phyloP scores from a whole-genome alignment of 2,797 vertebrate species.

The Clarias platycephalus region DNA sequence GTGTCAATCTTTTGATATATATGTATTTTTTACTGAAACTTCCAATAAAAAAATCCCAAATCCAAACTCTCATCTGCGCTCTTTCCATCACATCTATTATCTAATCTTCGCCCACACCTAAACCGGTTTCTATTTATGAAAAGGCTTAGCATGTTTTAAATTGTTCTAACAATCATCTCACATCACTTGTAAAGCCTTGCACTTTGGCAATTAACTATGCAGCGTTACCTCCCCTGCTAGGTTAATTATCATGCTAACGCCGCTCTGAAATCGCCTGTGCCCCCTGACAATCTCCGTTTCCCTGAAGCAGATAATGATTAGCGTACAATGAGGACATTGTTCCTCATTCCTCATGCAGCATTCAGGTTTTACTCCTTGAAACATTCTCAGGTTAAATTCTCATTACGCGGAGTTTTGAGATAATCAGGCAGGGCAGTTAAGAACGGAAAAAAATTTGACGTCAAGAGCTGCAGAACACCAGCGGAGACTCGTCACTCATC shows the following conservation, averaged over 20 bases:
- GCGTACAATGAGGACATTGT: background rate
- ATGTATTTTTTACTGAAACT: background rate
- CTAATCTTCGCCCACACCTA: background rate
- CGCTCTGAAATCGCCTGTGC: background rate
- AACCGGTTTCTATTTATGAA: background rate
- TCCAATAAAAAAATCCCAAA: background rate
- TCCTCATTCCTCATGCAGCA: slow-evolving; percentile 8
- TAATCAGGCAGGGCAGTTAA: background rate
- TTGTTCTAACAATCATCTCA: background rate
- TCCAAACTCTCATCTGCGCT: background rate
- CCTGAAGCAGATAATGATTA: slow-evolving; percentile 22
- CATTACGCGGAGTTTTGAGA: background rate
- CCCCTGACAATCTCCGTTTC: background rate
- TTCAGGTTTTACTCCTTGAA: background rate
- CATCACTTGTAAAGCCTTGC: background rate
- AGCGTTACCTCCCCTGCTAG: background rate
- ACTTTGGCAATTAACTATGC: background rate
- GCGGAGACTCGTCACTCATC: background rate
- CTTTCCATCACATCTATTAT: background rate
- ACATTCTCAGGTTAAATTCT: slow-evolving; percentile 1
- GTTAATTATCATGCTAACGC: background rate
- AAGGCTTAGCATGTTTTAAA: background rate
- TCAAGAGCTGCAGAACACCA: background rate
- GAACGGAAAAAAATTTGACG: background rate
- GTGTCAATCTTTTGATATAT: background rate